A percentile compares a stretch with the other conserved stretches of the same genome.
phyloP scores from a whole-genome alignment of 30 jellyfish, hydroid and myxozoan genomes.

The Clytia hemisphaerica region DNA sequence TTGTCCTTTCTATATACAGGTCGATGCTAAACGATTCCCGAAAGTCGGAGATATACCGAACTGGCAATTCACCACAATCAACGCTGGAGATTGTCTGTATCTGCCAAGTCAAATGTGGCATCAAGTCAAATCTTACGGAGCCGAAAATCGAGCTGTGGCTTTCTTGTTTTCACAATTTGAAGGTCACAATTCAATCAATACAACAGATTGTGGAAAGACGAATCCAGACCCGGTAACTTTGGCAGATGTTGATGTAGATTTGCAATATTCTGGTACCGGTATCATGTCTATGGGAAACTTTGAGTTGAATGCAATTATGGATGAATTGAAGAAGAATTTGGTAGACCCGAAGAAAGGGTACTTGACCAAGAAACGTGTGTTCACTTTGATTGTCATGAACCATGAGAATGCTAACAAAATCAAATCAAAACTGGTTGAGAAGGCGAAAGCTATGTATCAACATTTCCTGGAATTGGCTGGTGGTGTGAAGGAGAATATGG shows the following conservation, averaged over 20 bases:
- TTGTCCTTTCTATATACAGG: not conserved
- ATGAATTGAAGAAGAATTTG: not conserved
- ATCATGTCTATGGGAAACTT: slow-evolving; percentile 64
- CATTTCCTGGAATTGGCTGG: slow-evolving; percentile 15
- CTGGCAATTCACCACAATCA: slow-evolving; percentile 52
- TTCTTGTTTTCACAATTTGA: slow-evolving; percentile 52
- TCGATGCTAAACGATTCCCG: not conserved
- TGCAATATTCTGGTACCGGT: slow-evolving; percentile 65
- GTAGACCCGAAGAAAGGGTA: slow-evolving; percentile 8
- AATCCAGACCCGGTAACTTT: slow-evolving; percentile 30
- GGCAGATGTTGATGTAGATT: slow-evolving; percentile 56
- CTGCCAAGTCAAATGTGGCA: slow-evolving; percentile 84
- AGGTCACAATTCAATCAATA: not conserved
- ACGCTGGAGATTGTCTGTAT: slow-evolving; percentile 72
- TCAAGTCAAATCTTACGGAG: slow-evolving; percentile 69
- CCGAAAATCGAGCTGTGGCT: slow-evolving; percentile 65
- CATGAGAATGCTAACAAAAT: not conserved
- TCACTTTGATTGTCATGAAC: not conserved
- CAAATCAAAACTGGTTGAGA: not conserved
- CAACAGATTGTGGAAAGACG: slow-evolving; percentile 28
- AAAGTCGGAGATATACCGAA: slow-evolving; percentile 51
- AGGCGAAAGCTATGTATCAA: slow-evolving; percentile 27
- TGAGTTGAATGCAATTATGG: slow-evolving; percentile 20
- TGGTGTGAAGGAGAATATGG: slow-evolving; percentile 2
- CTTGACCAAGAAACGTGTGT: slow-evolving; percentile 11